phyloP scores from a whole-genome alignment of 2,888 invertebrate genomes.

The Ormyrus pomaceus region DNA sequence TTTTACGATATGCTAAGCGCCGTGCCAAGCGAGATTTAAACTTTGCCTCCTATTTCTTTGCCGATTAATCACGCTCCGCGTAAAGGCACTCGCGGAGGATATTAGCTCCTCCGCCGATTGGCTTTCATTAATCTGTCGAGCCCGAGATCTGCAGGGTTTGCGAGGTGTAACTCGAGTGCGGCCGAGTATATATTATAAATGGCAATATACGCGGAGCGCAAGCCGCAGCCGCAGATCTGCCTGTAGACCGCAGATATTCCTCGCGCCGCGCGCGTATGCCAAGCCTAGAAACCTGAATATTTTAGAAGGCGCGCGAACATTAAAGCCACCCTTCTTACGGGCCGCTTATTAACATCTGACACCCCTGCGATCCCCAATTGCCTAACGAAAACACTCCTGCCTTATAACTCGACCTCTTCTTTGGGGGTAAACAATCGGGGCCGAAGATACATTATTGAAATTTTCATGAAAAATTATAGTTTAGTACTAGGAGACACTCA shows the following conservation, averaged over 20 bases:
- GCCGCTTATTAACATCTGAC: constrained; percentile 73
- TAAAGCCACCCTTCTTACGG: constrained; percentile 74
- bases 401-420: neutral
- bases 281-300: constrained; percentile 73
- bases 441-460: no score
- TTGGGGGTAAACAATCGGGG: no score
- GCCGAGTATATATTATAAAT: constrained; percentile 70
- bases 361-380: constrained; percentile 54
- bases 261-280: constrained; percentile 56
- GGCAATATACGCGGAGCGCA: constrained; percentile 65
- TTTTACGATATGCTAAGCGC: constrained; percentile 70
- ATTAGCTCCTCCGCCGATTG: constrained; percentile 69
- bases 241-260: constrained; percentile 66
- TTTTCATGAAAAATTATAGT: no score
- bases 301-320: constrained; percentile 71
- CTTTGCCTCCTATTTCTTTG: constrained; percentile 63
- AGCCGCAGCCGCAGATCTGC: constrained; percentile 67
- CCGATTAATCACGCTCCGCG: constrained; percentile 60
- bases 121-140: constrained; percentile 74
- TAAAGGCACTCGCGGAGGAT: constrained; percentile 63
- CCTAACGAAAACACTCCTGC: constrained; percentile 38
- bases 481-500: no score
- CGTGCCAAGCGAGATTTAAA: constrained; percentile 59
- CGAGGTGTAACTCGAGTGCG: constrained; percentile 55
- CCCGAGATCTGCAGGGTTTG: constrained; percentile 62